Evolutionary conservation across 2,888 invertebrate genomes (phyloP).

Genomic region (Ophioninae sp.): DNA sequence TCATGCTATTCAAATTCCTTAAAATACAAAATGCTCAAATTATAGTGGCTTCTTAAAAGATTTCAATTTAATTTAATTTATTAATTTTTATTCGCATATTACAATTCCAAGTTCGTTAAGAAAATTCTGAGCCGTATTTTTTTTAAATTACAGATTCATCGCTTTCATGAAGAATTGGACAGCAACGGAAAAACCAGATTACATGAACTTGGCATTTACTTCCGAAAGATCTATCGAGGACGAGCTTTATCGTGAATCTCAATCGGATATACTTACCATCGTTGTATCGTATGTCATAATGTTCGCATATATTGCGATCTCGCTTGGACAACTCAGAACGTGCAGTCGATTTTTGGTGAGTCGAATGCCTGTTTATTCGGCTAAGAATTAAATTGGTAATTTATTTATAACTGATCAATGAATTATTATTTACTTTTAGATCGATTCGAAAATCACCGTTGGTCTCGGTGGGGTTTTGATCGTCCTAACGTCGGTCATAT

Average conservation of each 20-base stretch:
- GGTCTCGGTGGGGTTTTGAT: slow-evolving; percentile 97
- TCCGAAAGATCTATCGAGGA: slow-evolving; percentile 97
- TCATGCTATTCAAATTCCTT: not conserved
- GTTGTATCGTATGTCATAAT: slow-evolving; percentile 97
- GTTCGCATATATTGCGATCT: slow-evolving; percentile 98
- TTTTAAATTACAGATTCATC: slow-evolving; percentile 82
- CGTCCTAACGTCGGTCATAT: slow-evolving; percentile 95
- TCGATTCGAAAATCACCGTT: slow-evolving; percentile 97
- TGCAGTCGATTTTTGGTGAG: slow-evolving; percentile 85
- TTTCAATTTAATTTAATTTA: not conserved
- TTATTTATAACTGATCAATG: not conserved
- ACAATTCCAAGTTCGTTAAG: not conserved
- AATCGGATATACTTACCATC: slow-evolving; percentile 96
- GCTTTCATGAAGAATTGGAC: slow-evolving; percentile 92
- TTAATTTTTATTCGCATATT: not conserved
- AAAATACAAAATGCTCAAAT: not conserved
- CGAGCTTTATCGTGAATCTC: slow-evolving; percentile 94
- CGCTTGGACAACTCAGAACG: slow-evolving; percentile 93
- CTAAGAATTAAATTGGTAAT: not conserved
- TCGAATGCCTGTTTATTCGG: slow-evolving; percentile 11
- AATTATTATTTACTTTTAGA: slow-evolving; percentile 81
- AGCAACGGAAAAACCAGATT: slow-evolving; percentile 84
- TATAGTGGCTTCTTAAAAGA: not conserved
- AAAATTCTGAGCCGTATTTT: not conserved
- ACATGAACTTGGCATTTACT: slow-evolving; percentile 93